phyloP scores from a whole-genome alignment of 2,113 vertebrate species.

The Apus apus region DNA sequence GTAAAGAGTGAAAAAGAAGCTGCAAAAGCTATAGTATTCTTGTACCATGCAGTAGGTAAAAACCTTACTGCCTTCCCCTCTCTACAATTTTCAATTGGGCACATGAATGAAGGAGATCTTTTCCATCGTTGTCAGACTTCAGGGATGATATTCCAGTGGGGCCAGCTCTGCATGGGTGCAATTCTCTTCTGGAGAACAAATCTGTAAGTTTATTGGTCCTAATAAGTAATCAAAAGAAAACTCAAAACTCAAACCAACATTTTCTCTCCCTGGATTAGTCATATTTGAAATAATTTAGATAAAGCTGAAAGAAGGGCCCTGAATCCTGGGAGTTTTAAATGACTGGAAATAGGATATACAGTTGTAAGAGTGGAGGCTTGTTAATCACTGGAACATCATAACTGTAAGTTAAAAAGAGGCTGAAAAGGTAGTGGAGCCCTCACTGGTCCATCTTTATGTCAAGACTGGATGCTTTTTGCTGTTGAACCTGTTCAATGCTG shows the following conservation, averaged over 20 bases:
- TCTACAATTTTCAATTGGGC: not conserved
- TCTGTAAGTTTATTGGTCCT: not conserved
- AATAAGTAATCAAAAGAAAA: not conserved
- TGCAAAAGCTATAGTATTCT: not conserved
- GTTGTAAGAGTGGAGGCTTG: not conserved
- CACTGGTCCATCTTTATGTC: not conserved
- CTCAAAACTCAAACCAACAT: not conserved
- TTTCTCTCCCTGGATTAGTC: not conserved
- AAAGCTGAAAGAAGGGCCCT: not conserved
- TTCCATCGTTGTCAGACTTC: not conserved
- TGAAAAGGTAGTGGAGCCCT: not conserved
- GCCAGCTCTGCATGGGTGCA: not conserved
- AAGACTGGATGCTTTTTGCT: not conserved
- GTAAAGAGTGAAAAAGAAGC: not conserved
- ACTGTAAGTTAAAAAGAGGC: not conserved
- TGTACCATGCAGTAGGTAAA: not conserved
- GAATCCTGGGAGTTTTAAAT: not conserved
- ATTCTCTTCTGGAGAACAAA: not conserved
- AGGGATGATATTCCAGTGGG: not conserved
- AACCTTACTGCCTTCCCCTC: not conserved
- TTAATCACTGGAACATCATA: not conserved
- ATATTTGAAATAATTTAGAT: not conserved
- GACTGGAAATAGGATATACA: not conserved
- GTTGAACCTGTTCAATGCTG: not conserved
- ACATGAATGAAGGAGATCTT: not conserved